Conservation (phyloP, 2,113 vertebrate genomes). For the Podarcis cretensis region DNA sequence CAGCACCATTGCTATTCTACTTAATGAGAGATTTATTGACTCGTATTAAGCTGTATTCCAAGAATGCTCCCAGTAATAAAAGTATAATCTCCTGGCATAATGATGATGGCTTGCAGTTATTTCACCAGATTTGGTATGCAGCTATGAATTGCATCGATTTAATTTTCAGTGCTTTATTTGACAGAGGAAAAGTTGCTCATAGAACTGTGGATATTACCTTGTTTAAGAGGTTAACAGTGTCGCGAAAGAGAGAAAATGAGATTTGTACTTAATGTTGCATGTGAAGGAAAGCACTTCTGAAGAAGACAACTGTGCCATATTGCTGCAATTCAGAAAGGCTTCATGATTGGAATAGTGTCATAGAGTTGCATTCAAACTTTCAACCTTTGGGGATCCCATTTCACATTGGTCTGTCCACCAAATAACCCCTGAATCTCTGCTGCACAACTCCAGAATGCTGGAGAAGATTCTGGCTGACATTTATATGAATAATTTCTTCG, state of each 20-base stretch:
- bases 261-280: slow-evolving; percentile 50
- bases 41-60: slow-evolving; percentile 17
- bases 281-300: neutral
- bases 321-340: neutral
- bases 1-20: slow-evolving; percentile 14
- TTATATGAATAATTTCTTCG: neutral
- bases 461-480: neutral
- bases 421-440: neutral
- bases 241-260: slow-evolving; percentile 49
- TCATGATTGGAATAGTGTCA: neutral
- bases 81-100: slow-evolving; percentile 33
- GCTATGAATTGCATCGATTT: slow-evolving; percentile 36
- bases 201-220: slow-evolving; percentile 21
- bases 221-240: slow-evolving; percentile 51
- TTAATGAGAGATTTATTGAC: slow-evolving; percentile 43
- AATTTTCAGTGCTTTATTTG: slow-evolving; percentile 32
- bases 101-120: slow-evolving; percentile 28
- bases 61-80: slow-evolving; percentile 40
- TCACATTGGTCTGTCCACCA: neutral
- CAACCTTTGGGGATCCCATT: neutral
- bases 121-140: slow-evolving; percentile 31
- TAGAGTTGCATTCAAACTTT: neutral
- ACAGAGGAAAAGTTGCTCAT: slow-evolving; percentile 38
- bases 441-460: neutral
- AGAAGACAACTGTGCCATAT: neutral